A percentile compares a stretch with the other conserved stretches of the same genome.
Evolutionary conservation across 2,888 invertebrate genomes (phyloP).

Genomic region (Mallateleia sp.): DNA sequence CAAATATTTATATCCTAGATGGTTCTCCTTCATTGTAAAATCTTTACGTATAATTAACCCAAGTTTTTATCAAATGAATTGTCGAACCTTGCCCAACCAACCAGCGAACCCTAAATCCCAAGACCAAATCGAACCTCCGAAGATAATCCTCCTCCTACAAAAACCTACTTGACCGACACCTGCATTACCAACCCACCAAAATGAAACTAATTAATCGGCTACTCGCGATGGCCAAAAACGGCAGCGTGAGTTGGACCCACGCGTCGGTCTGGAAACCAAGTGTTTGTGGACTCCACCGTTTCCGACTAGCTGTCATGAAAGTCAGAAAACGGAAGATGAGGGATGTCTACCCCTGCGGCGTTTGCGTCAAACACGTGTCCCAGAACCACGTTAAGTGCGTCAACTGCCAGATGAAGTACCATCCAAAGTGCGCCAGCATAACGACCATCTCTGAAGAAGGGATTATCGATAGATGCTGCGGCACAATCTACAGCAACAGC

Average conservation of each 20-base stretch:
- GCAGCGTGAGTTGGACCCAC: conserved; percentile 1
- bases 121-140: too few relatives aligned
- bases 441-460: not conserved
- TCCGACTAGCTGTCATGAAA: not conserved
- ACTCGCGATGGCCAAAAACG: conserved; percentile 9
- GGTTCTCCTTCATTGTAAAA: too few relatives aligned
- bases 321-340: not conserved
- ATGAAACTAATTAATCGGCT: not conserved
- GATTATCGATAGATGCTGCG: not conserved
- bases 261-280: not conserved
- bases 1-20: too few relatives aligned
- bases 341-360: not conserved
- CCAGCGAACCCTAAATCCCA: too few relatives aligned
- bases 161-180: conserved; percentile 17
- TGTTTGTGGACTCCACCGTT: not conserved
- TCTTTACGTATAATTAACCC: too few relatives aligned
- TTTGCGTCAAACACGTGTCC: not conserved
- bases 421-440: not conserved
- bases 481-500: not conserved
- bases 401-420: conserved; percentile 1
- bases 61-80: too few relatives aligned
- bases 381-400: conserved; percentile 1
- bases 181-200: conserved; percentile 22
- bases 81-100: too few relatives aligned
- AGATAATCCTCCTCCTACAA: conserved; percentile 29